These are phyloP conservation scores for Brachypteracias leptosomus DNA, from an alignment of 2,113 vertebrate species.

Conservation along the genomic window DNA sequence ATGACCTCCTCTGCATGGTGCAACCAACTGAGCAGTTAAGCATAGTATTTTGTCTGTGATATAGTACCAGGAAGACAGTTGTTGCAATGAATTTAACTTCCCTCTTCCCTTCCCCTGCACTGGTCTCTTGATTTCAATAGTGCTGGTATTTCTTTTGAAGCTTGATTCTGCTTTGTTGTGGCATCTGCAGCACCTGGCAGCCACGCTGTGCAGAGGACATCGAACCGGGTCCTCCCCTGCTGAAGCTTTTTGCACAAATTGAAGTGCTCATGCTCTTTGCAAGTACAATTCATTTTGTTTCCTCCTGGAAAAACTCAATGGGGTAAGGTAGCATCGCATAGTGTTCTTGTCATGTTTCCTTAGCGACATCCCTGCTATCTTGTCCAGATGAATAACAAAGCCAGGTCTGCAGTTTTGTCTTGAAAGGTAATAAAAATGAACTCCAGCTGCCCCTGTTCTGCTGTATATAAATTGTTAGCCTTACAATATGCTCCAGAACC, in stretches of 20 bases:
- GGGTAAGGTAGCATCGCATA: neutral
- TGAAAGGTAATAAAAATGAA: conserved; percentile 49
- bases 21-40: neutral
- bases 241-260: neutral
- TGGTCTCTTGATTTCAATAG: neutral
- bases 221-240: rapidly evolving
- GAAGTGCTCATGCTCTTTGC: conserved; percentile 6
- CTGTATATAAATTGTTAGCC: conserved; percentile 5
- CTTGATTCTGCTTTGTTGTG: neutral
- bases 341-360: neutral
- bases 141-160: neutral
- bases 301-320: conserved; percentile 13
- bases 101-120: neutral
- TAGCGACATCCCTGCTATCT: neutral
- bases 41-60: neutral
- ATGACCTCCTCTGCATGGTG: neutral
- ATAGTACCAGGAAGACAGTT: neutral
- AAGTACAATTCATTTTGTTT: neutral
- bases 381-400: conserved; percentile 46
- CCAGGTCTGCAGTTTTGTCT: conserved; percentile 42
- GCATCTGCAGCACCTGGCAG: neutral
- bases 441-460: conserved; percentile 52
- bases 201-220: neutral
- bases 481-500: neutral
- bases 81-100: neutral